phyloP scores from a whole-genome alignment of 2,113 vertebrate species.

The Crotalus horridus region DNA sequence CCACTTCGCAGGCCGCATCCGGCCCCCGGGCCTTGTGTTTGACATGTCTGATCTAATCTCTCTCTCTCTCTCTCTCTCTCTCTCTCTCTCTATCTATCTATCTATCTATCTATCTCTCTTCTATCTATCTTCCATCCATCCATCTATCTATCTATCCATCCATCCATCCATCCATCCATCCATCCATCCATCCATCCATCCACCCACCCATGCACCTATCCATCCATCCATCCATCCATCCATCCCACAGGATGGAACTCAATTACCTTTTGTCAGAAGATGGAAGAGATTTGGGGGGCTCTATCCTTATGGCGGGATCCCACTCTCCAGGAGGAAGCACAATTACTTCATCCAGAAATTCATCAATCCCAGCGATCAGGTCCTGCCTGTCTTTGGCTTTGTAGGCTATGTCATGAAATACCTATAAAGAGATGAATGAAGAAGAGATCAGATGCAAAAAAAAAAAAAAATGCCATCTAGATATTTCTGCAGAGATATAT shows the following conservation, averaged over 20 bases:
- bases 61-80: too few relatives aligned
- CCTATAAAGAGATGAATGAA: conserved; percentile 64
- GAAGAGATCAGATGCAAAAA: background rate
- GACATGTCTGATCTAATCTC: too few relatives aligned
- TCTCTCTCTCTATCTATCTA: too few relatives aligned
- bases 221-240: too few relatives aligned
- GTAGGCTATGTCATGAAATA: conserved; percentile 98
- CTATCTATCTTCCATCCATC: too few relatives aligned
- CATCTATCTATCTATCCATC: too few relatives aligned
- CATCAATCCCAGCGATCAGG: conserved; percentile 93
- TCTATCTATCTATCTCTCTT: too few relatives aligned
- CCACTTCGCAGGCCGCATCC: too few relatives aligned
- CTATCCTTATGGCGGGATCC: conserved; percentile 97
- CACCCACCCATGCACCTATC: too few relatives aligned
- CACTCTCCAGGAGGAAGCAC: conserved; percentile 97
- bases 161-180: too few relatives aligned
- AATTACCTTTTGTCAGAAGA: conserved; percentile 94
- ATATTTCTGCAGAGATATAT: background rate
- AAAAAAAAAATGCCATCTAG: fast-evolving
- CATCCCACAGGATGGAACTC: background rate
- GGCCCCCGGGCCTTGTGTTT: too few relatives aligned
- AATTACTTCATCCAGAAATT: conserved; percentile 97
- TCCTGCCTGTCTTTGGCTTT: conserved; percentile 96
- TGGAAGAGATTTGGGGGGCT: conserved; percentile 92
- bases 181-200: too few relatives aligned